Base-by-base conservation (phyloP, 2,888 invertebrate genomes). In the Tuberolachnus salignus region DNA sequence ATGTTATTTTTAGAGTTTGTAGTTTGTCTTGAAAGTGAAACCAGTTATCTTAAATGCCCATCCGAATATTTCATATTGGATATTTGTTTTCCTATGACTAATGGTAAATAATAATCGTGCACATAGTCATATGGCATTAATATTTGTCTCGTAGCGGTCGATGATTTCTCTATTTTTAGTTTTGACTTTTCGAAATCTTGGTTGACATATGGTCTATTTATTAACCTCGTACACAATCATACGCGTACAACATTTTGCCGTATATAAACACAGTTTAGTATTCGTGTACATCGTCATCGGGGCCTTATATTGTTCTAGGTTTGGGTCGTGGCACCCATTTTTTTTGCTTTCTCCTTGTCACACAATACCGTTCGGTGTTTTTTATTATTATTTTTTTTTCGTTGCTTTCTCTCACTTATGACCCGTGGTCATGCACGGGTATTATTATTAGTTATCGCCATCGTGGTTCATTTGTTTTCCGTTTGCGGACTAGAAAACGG, bases 341-440 rank as follows among this genome's bases (percentile, higher is more conserved):
- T 67, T 78, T 78, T 78, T 67, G 78, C 78, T 78, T 78, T 78
- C 78, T 78, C 78, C 67, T 69, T 78, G 59, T 78, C 78, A 59
- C 46, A 61, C 57, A 69, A 75, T 69, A 78, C 46, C 59, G 61
- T 69, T 67, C 42, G 42, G 44, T 74, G 67, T 57, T 78, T 78
- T n/a, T n/a, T n/a, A n/a, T n/a, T n/a, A n/a, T n/a, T n/a, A n/a
- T n/a, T n/a, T n/a, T n/a, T n/a, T n/a, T n/a, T n/a, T n/a, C n/a
- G n/a, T n/a, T 59, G 69, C 78, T 78, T 78, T 78, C 78, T 78
- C 78, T 78, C 69, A 55, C 46, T 57, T 75, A 34, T 78, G 69
- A 67, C 66, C 66, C 19, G 21, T 67, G 66, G 49, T 67, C 75
- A 66, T 75, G 34, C 51, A 59, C 23, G 21, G 42, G 46, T 64